A percentile compares a stretch with the other conserved stretches of the same genome.
These are phyloP conservation scores for Oncorhynchus masou DNA, from an alignment of 2,113 vertebrate genomes.

Conservation along the genomic window DNA sequence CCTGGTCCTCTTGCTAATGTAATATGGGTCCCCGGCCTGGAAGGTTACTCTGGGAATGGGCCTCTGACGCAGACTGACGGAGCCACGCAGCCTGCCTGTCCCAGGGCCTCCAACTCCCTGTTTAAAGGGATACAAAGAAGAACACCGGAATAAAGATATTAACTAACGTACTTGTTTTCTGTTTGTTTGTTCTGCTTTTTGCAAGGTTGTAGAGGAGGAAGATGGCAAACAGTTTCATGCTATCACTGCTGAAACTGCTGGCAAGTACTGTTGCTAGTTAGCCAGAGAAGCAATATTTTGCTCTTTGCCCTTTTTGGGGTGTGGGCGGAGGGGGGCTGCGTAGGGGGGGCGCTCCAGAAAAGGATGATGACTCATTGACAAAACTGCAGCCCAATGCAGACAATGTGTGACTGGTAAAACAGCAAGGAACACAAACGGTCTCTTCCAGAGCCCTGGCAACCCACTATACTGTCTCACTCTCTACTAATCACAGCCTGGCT, in stretches of 20 bases:
- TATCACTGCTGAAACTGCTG: background rate
- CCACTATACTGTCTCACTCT: slow-evolving; percentile 10
- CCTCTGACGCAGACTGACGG: slow-evolving; percentile 93
- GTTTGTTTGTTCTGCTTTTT: slow-evolving; percentile 39
- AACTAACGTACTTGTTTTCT: slow-evolving; percentile 31
- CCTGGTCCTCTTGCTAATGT: slow-evolving; percentile 97
- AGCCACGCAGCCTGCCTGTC: slow-evolving; percentile 82
- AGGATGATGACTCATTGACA: slow-evolving; percentile 36
- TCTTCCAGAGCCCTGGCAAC: slow-evolving; percentile 33
- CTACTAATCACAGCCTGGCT: slow-evolving; percentile 17
- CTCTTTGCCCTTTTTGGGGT: slow-evolving; percentile 1
- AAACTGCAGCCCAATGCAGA: slow-evolving; percentile 24
- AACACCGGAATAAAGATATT: slow-evolving; percentile 38
- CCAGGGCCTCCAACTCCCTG: slow-evolving; percentile 81
- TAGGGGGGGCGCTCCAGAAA: slow-evolving; percentile 24
- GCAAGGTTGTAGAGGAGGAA: slow-evolving; percentile 13
- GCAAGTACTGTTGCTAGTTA: background rate
- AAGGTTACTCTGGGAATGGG: slow-evolving; percentile 93
- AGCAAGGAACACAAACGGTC: slow-evolving; percentile 30
- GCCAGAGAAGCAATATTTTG: slow-evolving; percentile 20
- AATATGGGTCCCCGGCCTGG: slow-evolving; percentile 98
- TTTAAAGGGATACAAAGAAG: slow-evolving; percentile 62
- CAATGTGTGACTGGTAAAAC: slow-evolving; percentile 38
- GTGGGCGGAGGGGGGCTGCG: slow-evolving; percentile 16
- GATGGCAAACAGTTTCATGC: slow-evolving; percentile 33